Evolutionary conservation across 2,113 vertebrate genomes (phyloP).

Genomic region (Pleuronectes platessa): DNA sequence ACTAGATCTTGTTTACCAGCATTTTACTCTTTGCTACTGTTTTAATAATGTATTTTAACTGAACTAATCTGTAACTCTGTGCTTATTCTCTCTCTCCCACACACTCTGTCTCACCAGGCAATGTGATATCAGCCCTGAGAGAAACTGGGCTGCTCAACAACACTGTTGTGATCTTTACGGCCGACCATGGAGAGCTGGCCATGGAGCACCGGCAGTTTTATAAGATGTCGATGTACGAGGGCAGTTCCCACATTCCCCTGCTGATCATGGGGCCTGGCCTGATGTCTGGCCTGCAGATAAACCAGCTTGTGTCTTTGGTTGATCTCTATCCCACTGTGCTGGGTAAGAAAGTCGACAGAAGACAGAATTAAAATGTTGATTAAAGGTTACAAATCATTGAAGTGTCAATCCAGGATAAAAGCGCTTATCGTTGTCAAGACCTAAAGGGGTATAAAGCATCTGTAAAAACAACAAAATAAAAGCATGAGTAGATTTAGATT

Average conservation of each 20-base stretch:
- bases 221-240: constrained; percentile 99
- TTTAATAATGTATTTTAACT: neutral
- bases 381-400: neutral
- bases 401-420: neutral
- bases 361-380: constrained; percentile 1
- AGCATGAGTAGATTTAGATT: neutral
- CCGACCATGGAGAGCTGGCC: constrained; percentile 95
- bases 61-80: neutral
- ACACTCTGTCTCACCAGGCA: constrained; percentile 79
- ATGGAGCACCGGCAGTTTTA: constrained; percentile 99
- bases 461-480: constrained; percentile 5
- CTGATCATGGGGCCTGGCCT: constrained; percentile 89
- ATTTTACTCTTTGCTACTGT: neutral
- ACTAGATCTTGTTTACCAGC: neutral
- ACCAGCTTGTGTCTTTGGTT: constrained; percentile 90
- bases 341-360: constrained; percentile 80
- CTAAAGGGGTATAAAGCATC: neutral
- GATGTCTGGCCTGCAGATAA: constrained; percentile 78
- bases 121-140: constrained; percentile 87
- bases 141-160: constrained; percentile 84
- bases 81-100: neutral
- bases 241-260: constrained; percentile 92
- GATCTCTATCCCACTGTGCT: constrained; percentile 95
- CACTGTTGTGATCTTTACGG: constrained; percentile 90
- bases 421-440: too few relatives aligned